These are phyloP conservation scores for Galaxias olidus DNA, from an alignment of 2,797 vertebrate species.

Conservation along the genomic window DNA sequence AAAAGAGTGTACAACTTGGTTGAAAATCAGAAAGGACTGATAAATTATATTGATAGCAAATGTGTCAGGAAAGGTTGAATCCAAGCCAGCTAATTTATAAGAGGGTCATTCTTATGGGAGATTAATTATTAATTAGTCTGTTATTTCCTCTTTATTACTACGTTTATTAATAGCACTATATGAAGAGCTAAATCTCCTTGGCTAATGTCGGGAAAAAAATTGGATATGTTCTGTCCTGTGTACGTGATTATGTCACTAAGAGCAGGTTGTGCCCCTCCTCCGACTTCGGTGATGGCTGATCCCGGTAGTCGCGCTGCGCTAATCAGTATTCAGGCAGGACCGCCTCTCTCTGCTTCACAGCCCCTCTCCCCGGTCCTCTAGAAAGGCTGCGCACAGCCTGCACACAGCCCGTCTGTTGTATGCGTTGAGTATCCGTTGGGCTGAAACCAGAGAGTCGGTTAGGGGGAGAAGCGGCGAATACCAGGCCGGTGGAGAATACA, in stretches of 20 bases:
- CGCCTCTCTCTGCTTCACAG: conserved; percentile 70
- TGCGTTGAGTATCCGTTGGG: conserved; percentile 58
- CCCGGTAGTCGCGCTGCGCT: conserved; percentile 71
- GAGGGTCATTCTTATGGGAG: conserved; percentile 19
- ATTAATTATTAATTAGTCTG: too few relatives aligned
- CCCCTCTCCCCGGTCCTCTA: conserved; percentile 49
- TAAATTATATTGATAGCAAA: conserved; percentile 29
- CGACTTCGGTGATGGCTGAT: conserved; percentile 79
- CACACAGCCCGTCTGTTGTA: conserved; percentile 50
- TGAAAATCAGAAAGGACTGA: conserved; percentile 33
- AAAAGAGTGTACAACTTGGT: conserved; percentile 6
- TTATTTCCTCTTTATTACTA: too few relatives aligned
- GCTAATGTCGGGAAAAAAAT: too few relatives aligned
- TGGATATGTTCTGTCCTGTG: conserved; percentile 62
- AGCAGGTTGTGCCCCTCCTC: conserved; percentile 54
- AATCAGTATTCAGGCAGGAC: conserved; percentile 82
- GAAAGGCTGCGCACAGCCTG: conserved; percentile 71
- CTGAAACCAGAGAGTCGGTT: conserved; percentile 59
- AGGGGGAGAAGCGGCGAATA: conserved; percentile 63
- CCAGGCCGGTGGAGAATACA: conserved; percentile 74
- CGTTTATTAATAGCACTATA: too few relatives aligned
- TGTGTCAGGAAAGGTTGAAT: conserved; percentile 49
- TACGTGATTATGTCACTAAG: conserved; percentile 37
- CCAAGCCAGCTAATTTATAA: conserved; percentile 44
- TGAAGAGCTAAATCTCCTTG: too few relatives aligned